Percentiles rank a stretch among this genome's conserved stretches.
Conservation (phyloP, 1,140 invertebrate species). For the Musca domestica region DNA sequence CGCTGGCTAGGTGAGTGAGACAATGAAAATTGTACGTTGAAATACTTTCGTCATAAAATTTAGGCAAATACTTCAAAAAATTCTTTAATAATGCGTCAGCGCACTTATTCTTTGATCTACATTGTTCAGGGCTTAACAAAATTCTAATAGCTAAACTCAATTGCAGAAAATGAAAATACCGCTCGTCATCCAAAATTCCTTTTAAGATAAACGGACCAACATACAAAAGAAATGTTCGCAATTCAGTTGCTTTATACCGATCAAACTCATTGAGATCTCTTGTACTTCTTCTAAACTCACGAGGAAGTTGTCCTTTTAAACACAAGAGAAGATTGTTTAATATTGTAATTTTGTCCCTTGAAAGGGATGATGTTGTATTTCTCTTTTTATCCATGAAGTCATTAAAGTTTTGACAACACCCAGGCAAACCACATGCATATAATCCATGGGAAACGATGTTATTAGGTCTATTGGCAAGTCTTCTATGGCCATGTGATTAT, state of each 20-base stretch:
- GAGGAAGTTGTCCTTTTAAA: constrained; percentile 6
- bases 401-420: constrained; percentile 4
- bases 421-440: constrained; percentile 13
- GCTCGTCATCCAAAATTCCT: constrained; percentile 11
- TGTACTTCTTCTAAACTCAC: constrained; percentile 10
- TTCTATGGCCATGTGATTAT: constrained; percentile 2
- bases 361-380: neutral
- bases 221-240: constrained; percentile 21
- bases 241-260: constrained; percentile 20
- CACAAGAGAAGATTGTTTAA: neutral
- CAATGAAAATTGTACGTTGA: constrained; percentile 4
- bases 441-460: neutral
- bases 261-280: neutral
- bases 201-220: too few species aligned
- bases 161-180: constrained; percentile 20
- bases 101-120: constrained; percentile 6
- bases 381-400: neutral
- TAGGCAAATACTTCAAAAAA: too few species aligned
- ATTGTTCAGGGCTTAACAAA: constrained; percentile 11
- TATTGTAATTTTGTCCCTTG: neutral
- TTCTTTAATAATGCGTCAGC: constrained; percentile 2
- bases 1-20: neutral
- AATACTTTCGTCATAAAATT: too few species aligned
- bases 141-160: constrained; percentile 9
- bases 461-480: constrained; percentile 10